Percentiles rank a stretch among this genome's conserved stretches.
Conservation (phyloP, 1,140 invertebrate genomes). For the Maconellicoccus hirsutus region DNA sequence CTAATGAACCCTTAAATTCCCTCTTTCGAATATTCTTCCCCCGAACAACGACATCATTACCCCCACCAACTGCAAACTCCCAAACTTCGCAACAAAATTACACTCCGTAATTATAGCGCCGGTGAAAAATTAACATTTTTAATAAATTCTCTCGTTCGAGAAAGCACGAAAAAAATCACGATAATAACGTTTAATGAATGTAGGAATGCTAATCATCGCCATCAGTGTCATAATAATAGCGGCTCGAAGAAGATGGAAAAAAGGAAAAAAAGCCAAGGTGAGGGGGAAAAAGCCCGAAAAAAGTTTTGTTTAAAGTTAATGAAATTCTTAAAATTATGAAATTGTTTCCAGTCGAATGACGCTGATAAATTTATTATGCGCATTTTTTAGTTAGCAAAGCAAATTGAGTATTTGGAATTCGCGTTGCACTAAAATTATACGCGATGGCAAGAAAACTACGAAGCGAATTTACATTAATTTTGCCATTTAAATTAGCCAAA, state of each 20-base stretch:
- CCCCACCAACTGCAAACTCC: too few relatives aligned
- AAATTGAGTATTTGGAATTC: not conserved
- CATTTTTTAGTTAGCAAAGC: not conserved
- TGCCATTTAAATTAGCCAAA: not conserved
- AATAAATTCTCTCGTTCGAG: not conserved
- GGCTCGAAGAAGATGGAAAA: not conserved
- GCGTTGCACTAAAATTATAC: not conserved
- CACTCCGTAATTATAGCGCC: too few relatives aligned
- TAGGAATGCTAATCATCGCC: slow-evolving; percentile 4
- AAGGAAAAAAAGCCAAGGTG: not conserved
- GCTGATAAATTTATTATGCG: slow-evolving; percentile 7
- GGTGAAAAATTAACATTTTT: not conserved
- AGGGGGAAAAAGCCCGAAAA: not conserved
- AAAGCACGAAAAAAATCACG: not conserved
- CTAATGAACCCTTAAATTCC: too few relatives aligned
- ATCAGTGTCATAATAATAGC: not conserved
- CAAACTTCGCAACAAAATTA: too few relatives aligned
- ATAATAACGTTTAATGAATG: not conserved
- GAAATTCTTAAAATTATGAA: slow-evolving; percentile 1
- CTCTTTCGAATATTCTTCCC: too few relatives aligned
- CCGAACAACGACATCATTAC: too few relatives aligned
- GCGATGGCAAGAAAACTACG: not conserved
- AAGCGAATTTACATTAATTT: not conserved
- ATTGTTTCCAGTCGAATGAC: slow-evolving; percentile 4
- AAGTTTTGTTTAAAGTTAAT: not conserved